Evolutionary conservation across 2,113 vertebrate genomes (phyloP).

Genomic region (Triplophysa siluroides): DNA sequence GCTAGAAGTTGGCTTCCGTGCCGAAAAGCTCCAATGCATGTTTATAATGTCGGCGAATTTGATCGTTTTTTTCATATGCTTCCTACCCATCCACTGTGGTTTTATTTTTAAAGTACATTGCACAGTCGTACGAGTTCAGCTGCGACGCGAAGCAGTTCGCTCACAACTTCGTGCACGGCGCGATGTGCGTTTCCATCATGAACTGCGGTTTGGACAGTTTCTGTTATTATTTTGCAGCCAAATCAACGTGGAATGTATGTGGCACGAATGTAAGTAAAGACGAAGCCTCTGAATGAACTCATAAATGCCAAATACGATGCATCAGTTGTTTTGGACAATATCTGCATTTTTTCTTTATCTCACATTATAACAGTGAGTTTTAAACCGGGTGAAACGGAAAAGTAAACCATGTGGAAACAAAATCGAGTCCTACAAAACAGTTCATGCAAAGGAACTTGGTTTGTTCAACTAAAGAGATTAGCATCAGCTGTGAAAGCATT

Average conservation of each 20-base stretch:
- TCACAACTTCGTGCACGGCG: background rate
- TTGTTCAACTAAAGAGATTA: too few relatives aligned
- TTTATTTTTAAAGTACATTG: conserved; percentile 19
- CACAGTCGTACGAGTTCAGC: background rate
- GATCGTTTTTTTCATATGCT: conserved; percentile 71
- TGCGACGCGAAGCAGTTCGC: background rate
- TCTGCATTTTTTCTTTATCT: too few relatives aligned
- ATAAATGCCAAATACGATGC: too few relatives aligned
- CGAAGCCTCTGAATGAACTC: too few relatives aligned
- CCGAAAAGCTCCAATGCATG: conserved; percentile 50
- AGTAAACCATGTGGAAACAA: too few relatives aligned
- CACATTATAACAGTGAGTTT: too few relatives aligned
- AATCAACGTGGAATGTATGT: conserved; percentile 62
- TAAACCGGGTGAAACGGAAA: too few relatives aligned
- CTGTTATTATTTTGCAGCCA: conserved; percentile 77
- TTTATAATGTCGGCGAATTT: conserved; percentile 72
- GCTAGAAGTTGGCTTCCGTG: background rate
- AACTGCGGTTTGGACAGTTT: conserved; percentile 80
- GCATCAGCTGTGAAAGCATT: too few relatives aligned
- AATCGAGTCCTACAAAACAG: background rate
- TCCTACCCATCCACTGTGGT: conserved; percentile 66
- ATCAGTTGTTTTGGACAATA: too few relatives aligned
- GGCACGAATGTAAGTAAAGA: background rate
- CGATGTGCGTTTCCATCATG: conserved; percentile 60
- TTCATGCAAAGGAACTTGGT: background rate